Evolutionary conservation across 1,140 invertebrate genomes (phyloP).

Genomic region (Pararge aegeria): DNA sequence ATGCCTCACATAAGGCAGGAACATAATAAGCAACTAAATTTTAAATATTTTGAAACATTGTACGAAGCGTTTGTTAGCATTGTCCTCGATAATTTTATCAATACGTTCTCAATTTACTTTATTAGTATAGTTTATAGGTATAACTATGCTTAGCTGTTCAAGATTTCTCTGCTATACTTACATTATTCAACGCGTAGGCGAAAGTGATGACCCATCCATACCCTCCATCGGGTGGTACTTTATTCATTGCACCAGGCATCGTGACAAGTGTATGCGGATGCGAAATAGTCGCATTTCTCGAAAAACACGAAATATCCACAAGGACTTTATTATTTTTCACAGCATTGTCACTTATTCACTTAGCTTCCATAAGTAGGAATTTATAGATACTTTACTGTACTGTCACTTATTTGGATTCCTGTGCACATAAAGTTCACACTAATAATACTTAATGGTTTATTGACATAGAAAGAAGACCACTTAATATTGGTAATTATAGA

Average conservation of each 20-base stretch:
- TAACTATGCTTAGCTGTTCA: not conserved
- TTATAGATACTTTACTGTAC: too few relatives aligned
- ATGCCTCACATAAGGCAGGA: too few relatives aligned
- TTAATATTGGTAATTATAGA: not conserved
- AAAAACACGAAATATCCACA: conserved; percentile 1
- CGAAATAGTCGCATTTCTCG: conserved; percentile 32
- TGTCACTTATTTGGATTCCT: not conserved
- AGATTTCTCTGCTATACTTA: conserved; percentile 67
- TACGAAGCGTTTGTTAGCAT: not conserved
- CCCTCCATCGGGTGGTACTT: conserved; percentile 83
- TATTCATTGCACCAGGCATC: conserved; percentile 48
- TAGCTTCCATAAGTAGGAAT: conserved; percentile 21
- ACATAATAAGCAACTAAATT: too few relatives aligned
- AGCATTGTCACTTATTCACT: conserved; percentile 23
- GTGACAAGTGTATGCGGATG: conserved; percentile 21
- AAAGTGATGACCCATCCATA: conserved; percentile 86
- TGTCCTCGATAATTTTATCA: not conserved
- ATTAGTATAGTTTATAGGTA: not conserved
- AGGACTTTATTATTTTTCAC: conserved; percentile 13
- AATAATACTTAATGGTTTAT: conserved; percentile 14
- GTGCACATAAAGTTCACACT: not conserved
- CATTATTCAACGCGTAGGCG: conserved; percentile 83
- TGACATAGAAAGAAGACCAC: conserved; percentile 10
- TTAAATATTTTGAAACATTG: too few relatives aligned
- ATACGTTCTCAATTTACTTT: not conserved